These are phyloP conservation scores for Fragum fragum DNA, from an alignment of 2,888 invertebrate species.

Conservation along the genomic window DNA sequence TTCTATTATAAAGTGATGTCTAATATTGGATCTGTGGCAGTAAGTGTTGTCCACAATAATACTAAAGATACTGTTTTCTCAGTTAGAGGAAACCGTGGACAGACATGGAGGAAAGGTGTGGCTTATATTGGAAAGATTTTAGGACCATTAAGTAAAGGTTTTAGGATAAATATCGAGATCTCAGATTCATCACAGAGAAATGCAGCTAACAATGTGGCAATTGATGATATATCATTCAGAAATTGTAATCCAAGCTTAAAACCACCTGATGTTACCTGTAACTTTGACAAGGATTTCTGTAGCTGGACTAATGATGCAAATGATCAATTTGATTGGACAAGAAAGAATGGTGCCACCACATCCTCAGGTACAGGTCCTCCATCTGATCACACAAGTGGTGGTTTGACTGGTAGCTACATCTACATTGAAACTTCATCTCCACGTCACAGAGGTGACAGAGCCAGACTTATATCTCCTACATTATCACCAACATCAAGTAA, in stretches of 20 bases:
- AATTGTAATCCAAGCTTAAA: slow-evolving; percentile 74
- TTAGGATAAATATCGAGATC: slow-evolving; percentile 63
- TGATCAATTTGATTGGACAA: slow-evolving; percentile 83
- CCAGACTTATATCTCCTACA: slow-evolving; percentile 84
- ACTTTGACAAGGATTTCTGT: slow-evolving; percentile 81
- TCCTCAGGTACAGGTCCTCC: slow-evolving; percentile 81
- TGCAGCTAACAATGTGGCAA: slow-evolving; percentile 75
- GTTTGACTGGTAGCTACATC: slow-evolving; percentile 72
- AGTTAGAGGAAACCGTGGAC: not conserved
- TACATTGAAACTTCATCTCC: slow-evolving; percentile 88
- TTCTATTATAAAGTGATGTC: slow-evolving; percentile 83
- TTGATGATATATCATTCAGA: slow-evolving; percentile 83
- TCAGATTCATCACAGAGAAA: slow-evolving; percentile 66
- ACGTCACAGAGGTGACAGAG: slow-evolving; percentile 89
- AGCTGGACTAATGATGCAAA: slow-evolving; percentile 76
- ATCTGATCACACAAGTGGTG: slow-evolving; percentile 75
- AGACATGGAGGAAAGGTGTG: slow-evolving; percentile 71
- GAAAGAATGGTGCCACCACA: slow-evolving; percentile 72
- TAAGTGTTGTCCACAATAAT: slow-evolving; percentile 53
- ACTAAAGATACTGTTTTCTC: slow-evolving; percentile 21
- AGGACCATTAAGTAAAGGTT: slow-evolving; percentile 59
- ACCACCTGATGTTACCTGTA: slow-evolving; percentile 77
- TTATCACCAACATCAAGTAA: slow-evolving; percentile 74
- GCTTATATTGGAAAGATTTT: slow-evolving; percentile 72
- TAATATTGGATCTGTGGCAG: slow-evolving; percentile 54